Evolutionary conservation across 2,113 vertebrate genomes (phyloP).

Genomic region (Bufo bufo): DNA sequence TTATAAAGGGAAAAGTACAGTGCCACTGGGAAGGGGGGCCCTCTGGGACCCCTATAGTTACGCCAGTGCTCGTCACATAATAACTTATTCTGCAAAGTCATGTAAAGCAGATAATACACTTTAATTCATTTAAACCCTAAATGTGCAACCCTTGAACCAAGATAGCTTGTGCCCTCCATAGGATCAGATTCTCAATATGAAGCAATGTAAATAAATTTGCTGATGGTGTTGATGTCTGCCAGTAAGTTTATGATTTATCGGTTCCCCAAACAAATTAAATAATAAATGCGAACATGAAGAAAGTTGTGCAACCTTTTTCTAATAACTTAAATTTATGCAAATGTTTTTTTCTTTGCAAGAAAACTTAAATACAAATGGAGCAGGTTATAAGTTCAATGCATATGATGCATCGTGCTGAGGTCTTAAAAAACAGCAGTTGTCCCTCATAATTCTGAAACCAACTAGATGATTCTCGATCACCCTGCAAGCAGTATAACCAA

Average conservation of each 20-base stretch:
- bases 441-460: slow-evolving; percentile 5
- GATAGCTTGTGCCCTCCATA: no score
- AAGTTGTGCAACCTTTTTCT: background rate
- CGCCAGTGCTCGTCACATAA: no score
- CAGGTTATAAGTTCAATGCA: slow-evolving; percentile 1
- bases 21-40: no score
- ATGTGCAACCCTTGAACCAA: no score
- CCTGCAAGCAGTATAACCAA: slow-evolving; percentile 24
- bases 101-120: no score
- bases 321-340: slow-evolving; percentile 1
- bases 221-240: background rate
- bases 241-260: background rate
- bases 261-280: background rate
- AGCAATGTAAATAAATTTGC: background rate
- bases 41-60: no score
- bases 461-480: slow-evolving; percentile 10
- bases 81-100: no score
- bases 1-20: no score
- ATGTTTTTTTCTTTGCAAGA: background rate
- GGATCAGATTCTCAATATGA: no score
- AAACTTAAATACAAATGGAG: slow-evolving; percentile 12
- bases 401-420: slow-evolving; percentile 1
- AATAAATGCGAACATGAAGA: background rate
- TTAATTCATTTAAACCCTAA: no score
- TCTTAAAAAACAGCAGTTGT: background rate